Evolutionary conservation across 2,888 invertebrate species (phyloP).

Genomic region (Orgyia antiqua): DNA sequence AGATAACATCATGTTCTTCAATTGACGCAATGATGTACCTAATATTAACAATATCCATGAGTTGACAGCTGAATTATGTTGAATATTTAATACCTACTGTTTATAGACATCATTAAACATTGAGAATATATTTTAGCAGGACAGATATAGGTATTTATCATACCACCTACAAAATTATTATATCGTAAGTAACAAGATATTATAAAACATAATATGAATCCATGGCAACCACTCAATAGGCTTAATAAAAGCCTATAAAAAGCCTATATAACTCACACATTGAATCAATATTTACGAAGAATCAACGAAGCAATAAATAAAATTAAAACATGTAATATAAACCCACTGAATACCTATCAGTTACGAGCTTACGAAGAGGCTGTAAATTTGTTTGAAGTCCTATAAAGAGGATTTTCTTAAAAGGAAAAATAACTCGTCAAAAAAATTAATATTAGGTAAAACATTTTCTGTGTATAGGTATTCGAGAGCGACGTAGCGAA

Average conservation of each 20-base stretch:
- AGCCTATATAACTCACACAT: constrained; percentile 4
- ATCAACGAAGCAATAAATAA: constrained; percentile 28
- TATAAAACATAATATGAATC: too few relatives aligned
- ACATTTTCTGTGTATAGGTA: constrained; percentile 50
- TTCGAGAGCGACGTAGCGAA: constrained; percentile 62
- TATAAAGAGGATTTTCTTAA: constrained; percentile 55
- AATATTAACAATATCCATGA: too few relatives aligned
- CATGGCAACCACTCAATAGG: constrained; percentile 3
- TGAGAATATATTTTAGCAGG: too few relatives aligned
- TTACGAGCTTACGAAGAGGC: constrained; percentile 40
- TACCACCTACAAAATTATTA: too few relatives aligned
- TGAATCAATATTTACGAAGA: constrained; percentile 6
- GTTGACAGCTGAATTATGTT: too few relatives aligned
- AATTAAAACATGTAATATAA: constrained; percentile 32
- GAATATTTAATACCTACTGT: too few relatives aligned
- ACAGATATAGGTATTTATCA: too few relatives aligned
- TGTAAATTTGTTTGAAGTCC: constrained; percentile 62
- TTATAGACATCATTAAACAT: too few relatives aligned
- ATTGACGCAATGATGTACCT: too few relatives aligned
- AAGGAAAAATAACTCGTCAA: constrained; percentile 57
- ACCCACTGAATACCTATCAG: constrained; percentile 37
- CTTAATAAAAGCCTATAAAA: constrained; percentile 1
- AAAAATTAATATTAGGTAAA: constrained; percentile 54
- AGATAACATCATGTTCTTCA: too few relatives aligned
- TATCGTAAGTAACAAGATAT: too few relatives aligned